Base-by-base conservation (phyloP, 2,113 vertebrate species). In the Sceloporus undulatus region DNA sequence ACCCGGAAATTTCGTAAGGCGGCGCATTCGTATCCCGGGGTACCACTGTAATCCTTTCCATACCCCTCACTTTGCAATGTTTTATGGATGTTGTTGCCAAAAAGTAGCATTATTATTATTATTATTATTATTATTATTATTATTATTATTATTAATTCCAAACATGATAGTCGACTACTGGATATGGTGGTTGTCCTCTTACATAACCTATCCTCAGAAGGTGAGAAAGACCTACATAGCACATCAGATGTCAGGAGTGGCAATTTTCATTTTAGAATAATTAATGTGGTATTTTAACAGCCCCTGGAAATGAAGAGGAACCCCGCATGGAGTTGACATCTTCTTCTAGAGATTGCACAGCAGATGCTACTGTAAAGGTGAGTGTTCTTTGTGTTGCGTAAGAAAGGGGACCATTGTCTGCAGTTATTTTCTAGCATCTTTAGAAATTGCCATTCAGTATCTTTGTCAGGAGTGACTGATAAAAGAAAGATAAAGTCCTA, bases 281-380 rank as follows among this genome's bases (percentile, higher is more conserved):
- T 82, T 48, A 18, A 0, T 86, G 3, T 70, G 84, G 13, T 92
- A 81, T 34, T 83, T 84, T 92, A 85, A 89, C 91, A 94, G 91
- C 79, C 91, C 95, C 95, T 92, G 85, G 90, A 90, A 96, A 89
- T 84, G 96, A 97, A 88, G 96, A 96, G 48, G 96, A 96, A 89
- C 96, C 90, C 82, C 19, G 92, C 0, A 88, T 94, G 82, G 95
- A 96, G 84, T 71, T 90, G 88, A 95, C 91, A 18, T n/a, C 93
- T 84, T 91, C 66, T 91, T 86, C 89, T 82, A 94, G 77, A 93
- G 66, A 79, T 56, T 23, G 11, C 19, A 52, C 73, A 79, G 29
- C 52, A 87, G 66, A 85, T 38, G 91, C 92, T 8, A 6, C 92
- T 89, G 85, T 84, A 75, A 94, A 97, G 95, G 97, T 97, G 68